Conservation (phyloP, 2,888 invertebrate genomes). For the Drosophila ezoana region DNA sequence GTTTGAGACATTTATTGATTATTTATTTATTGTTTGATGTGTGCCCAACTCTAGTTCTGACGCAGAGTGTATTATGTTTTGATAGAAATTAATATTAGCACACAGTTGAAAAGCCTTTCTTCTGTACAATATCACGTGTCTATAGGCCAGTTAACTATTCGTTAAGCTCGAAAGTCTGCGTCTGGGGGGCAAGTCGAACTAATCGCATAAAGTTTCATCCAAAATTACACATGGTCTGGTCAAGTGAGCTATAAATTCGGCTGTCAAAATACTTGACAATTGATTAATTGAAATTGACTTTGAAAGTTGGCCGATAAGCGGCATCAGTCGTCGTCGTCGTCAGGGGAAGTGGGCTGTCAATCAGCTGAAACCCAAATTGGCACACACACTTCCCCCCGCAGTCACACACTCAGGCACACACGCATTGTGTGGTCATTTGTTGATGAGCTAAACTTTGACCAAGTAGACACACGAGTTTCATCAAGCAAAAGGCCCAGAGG, state of each 20-base stretch:
- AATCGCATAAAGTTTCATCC: constrained; percentile 35
- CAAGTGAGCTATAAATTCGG: constrained; percentile 75
- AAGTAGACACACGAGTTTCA: constrained; percentile 45
- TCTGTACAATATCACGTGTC: neutral
- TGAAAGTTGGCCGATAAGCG: constrained; percentile 68
- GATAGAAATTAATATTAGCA: too few species aligned
- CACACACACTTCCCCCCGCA: constrained; percentile 28
- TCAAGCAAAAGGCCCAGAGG: constrained; percentile 52
- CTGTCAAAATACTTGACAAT: constrained; percentile 79
- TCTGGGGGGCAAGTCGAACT: constrained; percentile 12
- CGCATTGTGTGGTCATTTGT: constrained; percentile 65
- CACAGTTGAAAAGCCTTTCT: too few species aligned
- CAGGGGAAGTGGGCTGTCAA: constrained; percentile 74
- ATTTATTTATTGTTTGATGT: too few species aligned
- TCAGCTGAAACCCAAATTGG: constrained; percentile 54
- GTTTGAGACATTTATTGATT: too few species aligned
- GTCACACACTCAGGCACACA: constrained; percentile 20
- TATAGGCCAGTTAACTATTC: constrained; percentile 8
- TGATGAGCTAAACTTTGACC: constrained; percentile 76
- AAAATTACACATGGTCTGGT: constrained; percentile 31
- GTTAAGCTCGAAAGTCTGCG: constrained; percentile 1
- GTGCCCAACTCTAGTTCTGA: too few species aligned
- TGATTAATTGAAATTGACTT: constrained; percentile 81
- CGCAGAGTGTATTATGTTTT: too few species aligned
- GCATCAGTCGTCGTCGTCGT: constrained; percentile 28